Evolutionary conservation across 1,140 invertebrate genomes (phyloP).

Genomic region (Drosophila mojavensis): DNA sequence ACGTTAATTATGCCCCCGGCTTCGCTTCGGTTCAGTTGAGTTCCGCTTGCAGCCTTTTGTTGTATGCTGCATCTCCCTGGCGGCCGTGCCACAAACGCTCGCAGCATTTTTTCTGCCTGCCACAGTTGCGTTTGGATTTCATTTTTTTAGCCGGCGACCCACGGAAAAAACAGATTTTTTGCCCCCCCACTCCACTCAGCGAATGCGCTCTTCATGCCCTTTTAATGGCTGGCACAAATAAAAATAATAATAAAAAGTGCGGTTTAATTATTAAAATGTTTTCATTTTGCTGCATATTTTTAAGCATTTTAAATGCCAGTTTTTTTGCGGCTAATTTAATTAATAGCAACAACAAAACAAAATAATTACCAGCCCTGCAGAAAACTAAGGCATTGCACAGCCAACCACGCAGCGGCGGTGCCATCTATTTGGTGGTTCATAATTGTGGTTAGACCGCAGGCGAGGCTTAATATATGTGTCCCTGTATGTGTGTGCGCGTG

Average conservation of each 20-base stretch:
- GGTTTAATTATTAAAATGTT: conserved; percentile 81
- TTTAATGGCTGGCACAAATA: conserved; percentile 24
- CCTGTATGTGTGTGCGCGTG: not conserved
- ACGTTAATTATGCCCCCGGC: conserved; percentile 43
- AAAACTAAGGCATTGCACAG: not conserved
- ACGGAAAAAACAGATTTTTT: conserved; percentile 44
- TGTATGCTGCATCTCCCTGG: conserved; percentile 21
- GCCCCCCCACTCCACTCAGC: conserved; percentile 8
- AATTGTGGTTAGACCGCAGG: conserved; percentile 66
- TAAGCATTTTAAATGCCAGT: conserved; percentile 53
- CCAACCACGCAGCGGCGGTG: conserved; percentile 15
- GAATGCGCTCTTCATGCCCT: conserved; percentile 26
- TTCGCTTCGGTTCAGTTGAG: conserved; percentile 15
- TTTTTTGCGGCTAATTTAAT: conserved; percentile 64
- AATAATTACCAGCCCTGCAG: not conserved
- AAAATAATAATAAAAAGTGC: conserved; percentile 37
- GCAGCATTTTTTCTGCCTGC: conserved; percentile 18
- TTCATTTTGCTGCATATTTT: conserved; percentile 64
- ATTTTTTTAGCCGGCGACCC: conserved; percentile 29
- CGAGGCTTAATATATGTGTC: not conserved
- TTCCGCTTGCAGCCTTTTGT: conserved; percentile 15
- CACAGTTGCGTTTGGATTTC: conserved; percentile 1
- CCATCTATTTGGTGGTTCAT: conserved; percentile 30
- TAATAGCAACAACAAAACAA: conserved; percentile 45
- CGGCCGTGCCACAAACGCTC: conserved; percentile 14